Base-by-base conservation (phyloP, 2,888 invertebrate genomes). In the Pomacea canaliculata region DNA sequence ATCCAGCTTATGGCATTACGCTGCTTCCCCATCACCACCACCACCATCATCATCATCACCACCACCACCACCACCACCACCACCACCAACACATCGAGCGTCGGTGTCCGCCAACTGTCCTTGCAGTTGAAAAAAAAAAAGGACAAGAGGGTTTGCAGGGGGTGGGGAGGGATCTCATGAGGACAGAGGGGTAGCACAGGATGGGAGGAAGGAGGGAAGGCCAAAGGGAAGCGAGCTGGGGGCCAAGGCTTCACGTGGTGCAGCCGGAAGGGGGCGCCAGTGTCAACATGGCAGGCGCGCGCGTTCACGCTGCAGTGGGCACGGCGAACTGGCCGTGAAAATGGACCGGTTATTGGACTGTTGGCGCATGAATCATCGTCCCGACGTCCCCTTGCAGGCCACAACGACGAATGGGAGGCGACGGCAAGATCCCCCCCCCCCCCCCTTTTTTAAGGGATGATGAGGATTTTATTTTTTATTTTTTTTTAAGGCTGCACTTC, bases 311-410 rank as follows among this genome's bases (percentile, higher is more conserved):
- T 68, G 68, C 27, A 37, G 18, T 68, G 68, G 13, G 68, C 68
- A 46, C 68, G 48, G 37, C 37, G 37, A 68, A 68, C n/a, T 68
- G 37, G 68, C 68, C 68, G 68, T 68, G 68, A 68, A 68, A 68
- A 68, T 68, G 48, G 68, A 46, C 68, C 68, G 68, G 68, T 68
- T 68, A 68, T 68, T 68, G 68, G 27, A 19, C 63, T 63, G 63
- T 27, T n/a, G 19, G 27, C 10, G 68, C n/a, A 46, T 68, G 68
- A 68, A 27, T 68, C 68, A 68, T 68, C 68, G 37, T 12, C 68
- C 19, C 19, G 37, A 9, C 63, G 10, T 63, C 63, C 16, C 27
- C 63, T n/a, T 63, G 9, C 13, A 63, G 2, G 23, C 19, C 63
- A 19, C 27, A 19, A 19, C 63, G 27, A 63, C 23, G 27, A 63